These are phyloP conservation scores for Zalophus californianus DNA, from an alignment of 2,797 vertebrate species.

Conservation along the genomic window DNA sequence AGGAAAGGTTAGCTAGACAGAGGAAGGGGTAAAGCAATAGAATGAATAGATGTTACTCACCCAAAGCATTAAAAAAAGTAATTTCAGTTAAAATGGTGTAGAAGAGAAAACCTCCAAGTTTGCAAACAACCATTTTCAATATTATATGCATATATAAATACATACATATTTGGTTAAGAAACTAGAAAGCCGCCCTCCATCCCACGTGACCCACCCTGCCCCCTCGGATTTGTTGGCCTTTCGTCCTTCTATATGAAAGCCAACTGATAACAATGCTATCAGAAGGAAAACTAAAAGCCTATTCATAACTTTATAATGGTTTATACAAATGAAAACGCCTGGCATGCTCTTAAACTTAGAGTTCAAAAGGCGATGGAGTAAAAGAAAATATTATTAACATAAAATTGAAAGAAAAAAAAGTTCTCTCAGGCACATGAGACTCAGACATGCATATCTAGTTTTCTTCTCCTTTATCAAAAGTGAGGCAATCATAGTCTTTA, in stretches of 20 bases:
- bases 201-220: not conserved
- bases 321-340: constrained; percentile 85
- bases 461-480: constrained; percentile 82
- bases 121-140: constrained; percentile 15
- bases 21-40: constrained; percentile 73
- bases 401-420: constrained; percentile 83
- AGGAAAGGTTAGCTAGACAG: constrained; percentile 78
- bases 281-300: constrained; percentile 84
- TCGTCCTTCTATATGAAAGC: constrained; percentile 67
- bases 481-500: constrained; percentile 85
- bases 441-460: constrained; percentile 87
- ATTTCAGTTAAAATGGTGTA: constrained; percentile 35
- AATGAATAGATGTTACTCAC: constrained; percentile 73
- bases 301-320: constrained; percentile 82
- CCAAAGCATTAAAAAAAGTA: constrained; percentile 1
- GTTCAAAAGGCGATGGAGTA: constrained; percentile 85
- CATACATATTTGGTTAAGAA: constrained; percentile 23
- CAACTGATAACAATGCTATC: constrained; percentile 80
- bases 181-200: not conserved
- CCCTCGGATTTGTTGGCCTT: not conserved
- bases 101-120: not conserved
- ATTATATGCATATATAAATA: not conserved
- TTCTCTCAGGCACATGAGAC: constrained; percentile 90
- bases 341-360: constrained; percentile 89
- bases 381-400: constrained; percentile 83